Percentiles rank a stretch among this genome's conserved stretches.
Conservation (phyloP, 2,888 invertebrate species). For the Lymantria dispar region DNA sequence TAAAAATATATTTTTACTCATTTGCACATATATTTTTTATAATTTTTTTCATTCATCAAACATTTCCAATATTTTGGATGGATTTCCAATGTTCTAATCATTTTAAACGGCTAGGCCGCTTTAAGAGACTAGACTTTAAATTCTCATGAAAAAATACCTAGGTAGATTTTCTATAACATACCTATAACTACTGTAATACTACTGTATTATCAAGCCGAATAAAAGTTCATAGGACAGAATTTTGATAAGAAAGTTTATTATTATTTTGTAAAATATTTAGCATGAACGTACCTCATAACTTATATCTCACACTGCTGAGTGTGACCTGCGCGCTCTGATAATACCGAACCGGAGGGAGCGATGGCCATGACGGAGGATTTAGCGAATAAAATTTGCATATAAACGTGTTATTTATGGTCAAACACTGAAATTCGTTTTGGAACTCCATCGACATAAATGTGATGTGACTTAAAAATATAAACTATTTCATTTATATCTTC, state of each 20-base stretch:
- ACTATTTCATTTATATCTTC: background rate
- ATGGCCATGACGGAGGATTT: background rate
- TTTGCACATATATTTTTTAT: too few relatives aligned
- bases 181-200: too few relatives aligned
- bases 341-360: conserved; percentile 3
- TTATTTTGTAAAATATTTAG: background rate
- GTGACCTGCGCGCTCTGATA: background rate
- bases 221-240: background rate
- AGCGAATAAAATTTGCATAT: background rate
- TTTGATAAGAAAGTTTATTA: background rate
- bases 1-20: too few relatives aligned
- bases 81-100: too few relatives aligned
- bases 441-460: background rate
- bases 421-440: background rate
- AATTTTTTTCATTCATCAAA: too few relatives aligned
- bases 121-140: too few relatives aligned
- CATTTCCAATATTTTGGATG: too few relatives aligned
- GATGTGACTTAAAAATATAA: background rate
- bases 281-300: background rate
- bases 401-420: background rate
- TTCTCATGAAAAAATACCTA: too few relatives aligned
- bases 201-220: too few relatives aligned
- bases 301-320: background rate
- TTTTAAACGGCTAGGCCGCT: too few relatives aligned
- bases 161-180: too few relatives aligned